Conservation (phyloP, 2,113 vertebrate species). For the Anhinga rufa region DNA sequence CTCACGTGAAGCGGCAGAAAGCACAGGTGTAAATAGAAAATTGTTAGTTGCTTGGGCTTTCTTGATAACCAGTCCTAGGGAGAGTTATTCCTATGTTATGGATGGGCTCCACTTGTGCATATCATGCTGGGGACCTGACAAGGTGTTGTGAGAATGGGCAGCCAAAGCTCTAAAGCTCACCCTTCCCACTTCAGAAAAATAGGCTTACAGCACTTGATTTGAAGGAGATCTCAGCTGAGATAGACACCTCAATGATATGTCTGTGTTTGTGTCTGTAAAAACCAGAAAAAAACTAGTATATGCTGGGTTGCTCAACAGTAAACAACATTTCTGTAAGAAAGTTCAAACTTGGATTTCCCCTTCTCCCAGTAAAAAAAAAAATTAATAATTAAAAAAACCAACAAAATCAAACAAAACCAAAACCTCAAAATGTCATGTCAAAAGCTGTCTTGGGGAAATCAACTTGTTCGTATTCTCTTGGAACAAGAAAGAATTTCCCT, state of each 20-base stretch:
- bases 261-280: background rate
- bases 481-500: background rate
- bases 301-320: background rate
- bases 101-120: background rate
- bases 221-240: background rate
- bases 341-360: background rate
- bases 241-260: background rate
- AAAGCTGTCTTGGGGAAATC: background rate
- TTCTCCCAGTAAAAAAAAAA: background rate
- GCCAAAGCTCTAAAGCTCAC: background rate
- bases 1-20: background rate
- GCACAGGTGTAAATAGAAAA: background rate
- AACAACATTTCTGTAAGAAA: background rate
- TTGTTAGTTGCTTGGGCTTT: background rate
- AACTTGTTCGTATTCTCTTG: background rate
- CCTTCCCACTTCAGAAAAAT: background rate
- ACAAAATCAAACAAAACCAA: background rate
- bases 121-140: background rate
- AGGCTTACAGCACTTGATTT: background rate
- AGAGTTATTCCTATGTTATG: background rate
- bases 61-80: background rate
- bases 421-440: background rate
- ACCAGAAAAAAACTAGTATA: too few relatives aligned
- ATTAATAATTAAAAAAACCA: too few relatives aligned
- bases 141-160: background rate